Conservation (phyloP, 2,888 invertebrate genomes). For the Andrena hattorfiana region DNA sequence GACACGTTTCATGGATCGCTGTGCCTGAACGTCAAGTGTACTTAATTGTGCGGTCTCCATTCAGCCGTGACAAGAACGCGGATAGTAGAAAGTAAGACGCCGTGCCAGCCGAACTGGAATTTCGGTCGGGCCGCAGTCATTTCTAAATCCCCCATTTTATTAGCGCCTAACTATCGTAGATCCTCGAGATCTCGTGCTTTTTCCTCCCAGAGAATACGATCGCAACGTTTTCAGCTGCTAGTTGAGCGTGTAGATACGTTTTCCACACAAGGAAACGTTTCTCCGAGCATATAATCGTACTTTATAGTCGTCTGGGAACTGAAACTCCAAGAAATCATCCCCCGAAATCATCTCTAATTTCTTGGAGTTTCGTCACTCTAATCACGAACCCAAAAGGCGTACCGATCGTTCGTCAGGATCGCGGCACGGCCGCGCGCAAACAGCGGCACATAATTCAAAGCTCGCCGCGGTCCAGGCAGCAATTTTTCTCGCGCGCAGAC, state of each 20-base stretch:
- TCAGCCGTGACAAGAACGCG: slow-evolving; percentile 59
- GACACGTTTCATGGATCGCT: slow-evolving; percentile 47
- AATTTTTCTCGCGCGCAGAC: slow-evolving; percentile 42
- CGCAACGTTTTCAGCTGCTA: neutral
- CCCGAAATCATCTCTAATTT: neutral
- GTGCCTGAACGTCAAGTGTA: slow-evolving; percentile 60
- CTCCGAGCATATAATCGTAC: too few species aligned
- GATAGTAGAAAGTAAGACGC: slow-evolving; percentile 59
- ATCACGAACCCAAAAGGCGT: neutral
- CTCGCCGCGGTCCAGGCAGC: neutral
- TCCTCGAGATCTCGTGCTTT: slow-evolving; percentile 2
- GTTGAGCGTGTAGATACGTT: too few species aligned
- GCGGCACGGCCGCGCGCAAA: neutral
- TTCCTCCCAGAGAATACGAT: neutral
- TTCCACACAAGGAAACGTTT: too few species aligned
- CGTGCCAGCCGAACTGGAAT: slow-evolving; percentile 16
- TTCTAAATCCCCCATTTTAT: slow-evolving; percentile 52
- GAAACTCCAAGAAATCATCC: neutral
- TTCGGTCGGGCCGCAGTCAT: slow-evolving; percentile 36
- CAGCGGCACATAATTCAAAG: slow-evolving; percentile 18
- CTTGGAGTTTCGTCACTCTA: neutral
- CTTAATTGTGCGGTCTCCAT: slow-evolving; percentile 63
- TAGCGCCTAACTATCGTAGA: slow-evolving; percentile 10
- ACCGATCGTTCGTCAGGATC: too few species aligned
- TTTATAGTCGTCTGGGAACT: too few species aligned